Conservation (phyloP, 2,797 vertebrate genomes). For the Eulemur mongoz region DNA sequence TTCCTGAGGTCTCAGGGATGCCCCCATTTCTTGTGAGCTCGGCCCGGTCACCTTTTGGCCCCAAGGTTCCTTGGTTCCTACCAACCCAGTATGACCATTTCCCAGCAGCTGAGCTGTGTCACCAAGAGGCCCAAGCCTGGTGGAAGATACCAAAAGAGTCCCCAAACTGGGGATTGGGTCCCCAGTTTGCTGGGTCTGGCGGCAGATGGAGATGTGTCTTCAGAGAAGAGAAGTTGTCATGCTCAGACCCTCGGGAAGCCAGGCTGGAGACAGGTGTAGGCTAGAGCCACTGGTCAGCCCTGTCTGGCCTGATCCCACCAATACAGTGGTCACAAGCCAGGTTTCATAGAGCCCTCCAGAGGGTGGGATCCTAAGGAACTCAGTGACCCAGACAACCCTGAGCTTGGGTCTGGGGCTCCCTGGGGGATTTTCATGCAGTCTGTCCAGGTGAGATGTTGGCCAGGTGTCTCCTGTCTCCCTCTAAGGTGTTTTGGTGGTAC, state of each 20-base stretch:
- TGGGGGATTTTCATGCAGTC: fast-evolving
- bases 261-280: fast-evolving
- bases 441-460: background rate
- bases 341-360: background rate
- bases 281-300: background rate
- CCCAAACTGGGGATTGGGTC: too few relatives aligned
- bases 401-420: background rate
- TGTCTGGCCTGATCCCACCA: too few relatives aligned
- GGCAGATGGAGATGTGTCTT: background rate
- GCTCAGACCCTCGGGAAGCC: background rate
- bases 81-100: background rate
- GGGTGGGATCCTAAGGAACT: background rate
- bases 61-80: background rate
- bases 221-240: background rate
- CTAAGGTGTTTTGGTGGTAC: background rate
- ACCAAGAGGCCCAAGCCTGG: background rate
- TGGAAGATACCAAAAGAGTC: background rate
- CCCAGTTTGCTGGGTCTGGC: background rate
- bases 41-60: background rate
- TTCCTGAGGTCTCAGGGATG: background rate
- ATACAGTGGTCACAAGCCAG: background rate
- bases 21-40: background rate
- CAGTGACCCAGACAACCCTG: too few relatives aligned
- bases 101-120: background rate
- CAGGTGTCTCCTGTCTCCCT: background rate